Evolutionary conservation across 2,797 vertebrate genomes (phyloP).

Genomic region (Spinus olivaceus): DNA sequence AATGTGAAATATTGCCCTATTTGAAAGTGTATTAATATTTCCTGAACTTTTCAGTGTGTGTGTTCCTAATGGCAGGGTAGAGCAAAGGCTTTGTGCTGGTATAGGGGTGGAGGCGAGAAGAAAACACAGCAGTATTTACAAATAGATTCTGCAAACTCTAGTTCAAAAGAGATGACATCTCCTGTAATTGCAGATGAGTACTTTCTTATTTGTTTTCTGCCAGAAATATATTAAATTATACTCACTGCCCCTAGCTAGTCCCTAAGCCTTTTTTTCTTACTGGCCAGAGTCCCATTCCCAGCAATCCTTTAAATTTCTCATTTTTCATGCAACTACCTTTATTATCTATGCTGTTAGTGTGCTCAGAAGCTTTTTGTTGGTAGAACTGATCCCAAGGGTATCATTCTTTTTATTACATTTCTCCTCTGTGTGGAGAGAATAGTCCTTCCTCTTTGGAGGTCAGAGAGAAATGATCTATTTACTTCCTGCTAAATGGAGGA

Average conservation of each 20-base stretch:
- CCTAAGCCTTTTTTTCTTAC: constrained; percentile 14
- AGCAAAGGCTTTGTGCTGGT: neutral
- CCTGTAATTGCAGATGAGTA: constrained; percentile 58
- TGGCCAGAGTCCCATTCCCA: constrained; percentile 37
- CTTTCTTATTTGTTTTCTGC: constrained; percentile 51
- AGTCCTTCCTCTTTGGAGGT: constrained; percentile 29
- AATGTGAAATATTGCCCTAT: neutral
- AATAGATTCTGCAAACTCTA: constrained; percentile 45
- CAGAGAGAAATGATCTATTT: constrained; percentile 41
- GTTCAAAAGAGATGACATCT: constrained; percentile 52
- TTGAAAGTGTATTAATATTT: neutral
- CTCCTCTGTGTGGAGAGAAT: neutral
- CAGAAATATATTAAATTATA: constrained; percentile 66
- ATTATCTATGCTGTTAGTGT: constrained; percentile 43
- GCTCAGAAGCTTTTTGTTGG: constrained; percentile 40
- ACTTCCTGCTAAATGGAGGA: constrained; percentile 33
- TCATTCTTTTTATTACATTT: constrained; percentile 57
- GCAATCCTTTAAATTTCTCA: constrained; percentile 54
- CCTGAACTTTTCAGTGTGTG: neutral
- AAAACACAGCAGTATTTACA: constrained; percentile 32
- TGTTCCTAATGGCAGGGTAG: neutral
- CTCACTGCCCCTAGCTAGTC: constrained; percentile 17
- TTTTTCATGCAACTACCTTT: constrained; percentile 52
- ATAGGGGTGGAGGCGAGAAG: neutral
- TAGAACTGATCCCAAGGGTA: neutral